These are phyloP conservation scores for Blastobasis adustella DNA, from an alignment of 2,888 invertebrate species.

Conservation along the genomic window DNA sequence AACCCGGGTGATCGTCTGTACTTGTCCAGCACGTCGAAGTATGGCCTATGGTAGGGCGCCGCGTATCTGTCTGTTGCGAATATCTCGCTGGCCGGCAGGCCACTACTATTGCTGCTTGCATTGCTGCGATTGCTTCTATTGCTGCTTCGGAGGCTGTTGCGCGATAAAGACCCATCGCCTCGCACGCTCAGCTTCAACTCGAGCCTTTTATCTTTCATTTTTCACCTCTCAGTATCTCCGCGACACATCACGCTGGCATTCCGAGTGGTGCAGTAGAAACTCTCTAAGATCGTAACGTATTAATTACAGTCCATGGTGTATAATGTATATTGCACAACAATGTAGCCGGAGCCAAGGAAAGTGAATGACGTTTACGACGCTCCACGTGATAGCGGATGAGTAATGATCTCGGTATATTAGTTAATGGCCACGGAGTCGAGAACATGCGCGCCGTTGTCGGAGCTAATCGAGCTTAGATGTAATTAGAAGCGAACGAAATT, in stretches of 20 bases:
- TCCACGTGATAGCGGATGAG: conserved; percentile 43
- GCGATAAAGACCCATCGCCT: conserved; percentile 60
- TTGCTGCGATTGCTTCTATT: conserved; percentile 57
- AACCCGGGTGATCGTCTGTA: conserved; percentile 48
- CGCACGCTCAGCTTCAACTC: conserved; percentile 66
- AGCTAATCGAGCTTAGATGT: conserved; percentile 57
- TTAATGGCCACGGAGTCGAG: conserved; percentile 51
- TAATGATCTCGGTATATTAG: conserved; percentile 54
- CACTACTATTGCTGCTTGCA: conserved; percentile 41
- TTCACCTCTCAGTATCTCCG: conserved; percentile 16
- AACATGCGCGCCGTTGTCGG: conserved; percentile 47
- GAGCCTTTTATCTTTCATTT: conserved; percentile 67
- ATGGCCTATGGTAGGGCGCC: conserved; percentile 50
- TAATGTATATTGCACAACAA: conserved; percentile 35
- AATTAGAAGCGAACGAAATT: no score
- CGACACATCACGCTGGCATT: conserved; percentile 13
- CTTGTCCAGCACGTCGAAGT: conserved; percentile 54
- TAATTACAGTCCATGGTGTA: conserved; percentile 36
- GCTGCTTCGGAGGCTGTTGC: conserved; percentile 56
- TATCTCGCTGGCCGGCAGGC: conserved; percentile 58
- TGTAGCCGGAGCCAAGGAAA: conserved; percentile 46
- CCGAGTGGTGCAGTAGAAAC: conserved; percentile 26
- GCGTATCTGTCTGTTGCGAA: conserved; percentile 59
- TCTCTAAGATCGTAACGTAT: conserved; percentile 31
- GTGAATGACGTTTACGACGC: conserved; percentile 47